These are phyloP conservation scores for Urocyon cinereoargenteus DNA, from an alignment of 2,797 vertebrate genomes.

Conservation along the genomic window DNA sequence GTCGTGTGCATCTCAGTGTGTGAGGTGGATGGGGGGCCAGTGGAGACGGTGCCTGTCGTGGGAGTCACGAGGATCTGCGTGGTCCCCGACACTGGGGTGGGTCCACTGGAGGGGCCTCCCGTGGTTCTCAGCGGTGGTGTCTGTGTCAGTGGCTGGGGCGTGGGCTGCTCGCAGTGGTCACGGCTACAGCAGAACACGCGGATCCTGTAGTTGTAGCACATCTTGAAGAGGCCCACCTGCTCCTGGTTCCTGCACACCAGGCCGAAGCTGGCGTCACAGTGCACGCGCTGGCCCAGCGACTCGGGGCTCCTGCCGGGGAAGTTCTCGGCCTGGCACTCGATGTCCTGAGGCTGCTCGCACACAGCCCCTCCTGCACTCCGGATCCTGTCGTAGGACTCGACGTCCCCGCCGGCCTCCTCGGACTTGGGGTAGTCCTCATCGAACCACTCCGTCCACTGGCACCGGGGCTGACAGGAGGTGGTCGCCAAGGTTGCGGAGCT, in stretches of 20 bases:
- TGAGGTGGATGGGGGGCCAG: accelerated
- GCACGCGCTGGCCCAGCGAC: conserved; percentile 70
- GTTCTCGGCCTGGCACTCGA: conserved; percentile 74
- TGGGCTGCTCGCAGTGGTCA: accelerated
- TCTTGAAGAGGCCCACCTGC: conserved; percentile 45
- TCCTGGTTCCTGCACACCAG: conserved; percentile 83
- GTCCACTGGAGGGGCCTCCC: background rate
- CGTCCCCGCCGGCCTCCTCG: conserved; percentile 58
- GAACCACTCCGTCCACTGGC: conserved; percentile 81
- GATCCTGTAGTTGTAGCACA: conserved; percentile 82
- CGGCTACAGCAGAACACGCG: conserved; percentile 70
- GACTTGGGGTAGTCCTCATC: conserved; percentile 74
- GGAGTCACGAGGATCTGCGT: background rate
- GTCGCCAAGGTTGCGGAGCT: accelerated
- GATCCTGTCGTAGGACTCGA: conserved; percentile 77
- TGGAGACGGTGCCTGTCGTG: accelerated
- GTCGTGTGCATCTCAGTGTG: accelerated
- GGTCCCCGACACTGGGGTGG: background rate
- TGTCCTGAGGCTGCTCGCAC: conserved; percentile 63
- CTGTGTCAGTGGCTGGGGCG: accelerated
- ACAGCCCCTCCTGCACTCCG: background rate
- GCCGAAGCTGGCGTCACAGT: conserved; percentile 72
- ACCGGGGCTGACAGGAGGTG: conserved; percentile 18
- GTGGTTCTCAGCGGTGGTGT: accelerated
- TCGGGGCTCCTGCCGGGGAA: background rate